Evolutionary conservation across 2,797 vertebrate species (phyloP).

Genomic region (Siniperca undulata): DNA sequence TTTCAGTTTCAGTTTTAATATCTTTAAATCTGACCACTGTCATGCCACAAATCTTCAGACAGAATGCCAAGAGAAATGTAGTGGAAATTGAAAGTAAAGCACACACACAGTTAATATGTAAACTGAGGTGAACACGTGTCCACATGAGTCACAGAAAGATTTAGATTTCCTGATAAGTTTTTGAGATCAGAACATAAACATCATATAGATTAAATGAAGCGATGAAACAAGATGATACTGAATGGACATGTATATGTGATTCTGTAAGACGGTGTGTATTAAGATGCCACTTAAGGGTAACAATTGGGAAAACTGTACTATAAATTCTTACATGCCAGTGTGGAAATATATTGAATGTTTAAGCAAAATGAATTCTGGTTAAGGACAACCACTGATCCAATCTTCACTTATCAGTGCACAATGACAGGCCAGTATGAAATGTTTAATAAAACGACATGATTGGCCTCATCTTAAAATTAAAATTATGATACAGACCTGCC

Average conservation of each 20-base stretch:
- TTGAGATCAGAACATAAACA: background rate
- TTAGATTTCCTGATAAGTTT: background rate
- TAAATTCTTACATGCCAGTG: background rate
- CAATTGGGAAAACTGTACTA: background rate
- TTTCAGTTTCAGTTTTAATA: background rate
- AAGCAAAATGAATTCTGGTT: background rate
- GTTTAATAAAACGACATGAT: constrained; percentile 31
- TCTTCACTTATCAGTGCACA: background rate
- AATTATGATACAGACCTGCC: background rate
- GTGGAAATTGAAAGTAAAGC: background rate
- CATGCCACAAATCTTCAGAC: background rate
- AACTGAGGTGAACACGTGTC: background rate
- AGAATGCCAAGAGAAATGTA: too few species aligned
- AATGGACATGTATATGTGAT: background rate
- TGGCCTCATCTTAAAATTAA: constrained; percentile 5
- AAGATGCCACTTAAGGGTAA: background rate
- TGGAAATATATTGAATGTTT: background rate
- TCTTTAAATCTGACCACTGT: background rate
- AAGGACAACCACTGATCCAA: constrained; percentile 12
- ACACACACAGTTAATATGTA: too few species aligned
- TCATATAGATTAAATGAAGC: background rate
- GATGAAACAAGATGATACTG: background rate
- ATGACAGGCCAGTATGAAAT: background rate
- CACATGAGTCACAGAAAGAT: background rate
- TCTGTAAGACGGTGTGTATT: background rate